These are phyloP conservation scores for Felis catus DNA, from an alignment of 2,113 vertebrate species.

Conservation along the genomic window DNA sequence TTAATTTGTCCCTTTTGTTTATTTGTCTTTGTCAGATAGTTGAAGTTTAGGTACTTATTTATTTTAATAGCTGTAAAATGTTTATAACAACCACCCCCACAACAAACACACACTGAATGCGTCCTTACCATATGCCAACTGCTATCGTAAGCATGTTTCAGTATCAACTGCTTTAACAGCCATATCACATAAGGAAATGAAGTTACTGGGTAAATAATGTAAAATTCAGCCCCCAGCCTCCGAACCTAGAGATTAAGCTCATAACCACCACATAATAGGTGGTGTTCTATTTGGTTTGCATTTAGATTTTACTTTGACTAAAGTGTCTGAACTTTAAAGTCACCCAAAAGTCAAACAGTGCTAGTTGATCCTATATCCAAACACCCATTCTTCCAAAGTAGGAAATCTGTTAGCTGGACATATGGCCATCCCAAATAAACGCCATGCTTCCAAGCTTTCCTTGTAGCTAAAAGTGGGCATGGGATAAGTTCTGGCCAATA, in stretches of 20 bases:
- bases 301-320: constrained; percentile 12
- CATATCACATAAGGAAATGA: background rate
- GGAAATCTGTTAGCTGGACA: background rate
- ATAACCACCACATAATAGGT: background rate
- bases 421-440: background rate
- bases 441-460: background rate
- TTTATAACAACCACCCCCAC: background rate
- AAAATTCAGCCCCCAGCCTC: background rate
- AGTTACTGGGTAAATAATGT: background rate
- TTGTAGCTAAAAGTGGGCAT: background rate
- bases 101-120: background rate
- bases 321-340: background rate
- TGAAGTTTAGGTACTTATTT: background rate
- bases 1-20: background rate
- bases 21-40: background rate
- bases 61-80: constrained; percentile 18
- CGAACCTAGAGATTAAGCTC: background rate
- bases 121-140: background rate
- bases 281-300: background rate
- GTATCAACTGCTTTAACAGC: background rate
- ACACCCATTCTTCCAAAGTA: background rate
- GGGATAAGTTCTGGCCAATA: background rate
- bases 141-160: background rate
- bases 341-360: background rate
- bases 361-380: background rate